These are phyloP conservation scores for Gymnoscopelus microlampas DNA, from an alignment of 2,797 vertebrate genomes.

Conservation along the genomic window DNA sequence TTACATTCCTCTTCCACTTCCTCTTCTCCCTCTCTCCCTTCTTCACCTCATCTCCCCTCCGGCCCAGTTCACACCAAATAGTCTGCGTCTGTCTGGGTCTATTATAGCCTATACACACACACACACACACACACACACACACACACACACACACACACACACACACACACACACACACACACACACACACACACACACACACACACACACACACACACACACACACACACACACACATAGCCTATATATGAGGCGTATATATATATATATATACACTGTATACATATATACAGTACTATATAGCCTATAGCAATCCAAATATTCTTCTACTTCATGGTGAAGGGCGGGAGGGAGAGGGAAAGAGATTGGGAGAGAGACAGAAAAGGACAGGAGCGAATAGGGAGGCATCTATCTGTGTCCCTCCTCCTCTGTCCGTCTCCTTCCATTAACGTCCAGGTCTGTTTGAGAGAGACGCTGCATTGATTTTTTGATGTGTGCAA, in stretches of 20 bases:
- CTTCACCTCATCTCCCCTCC: background rate
- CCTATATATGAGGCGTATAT: no score
- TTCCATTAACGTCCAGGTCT: conserved; percentile 65
- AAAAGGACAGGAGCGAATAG: conserved; percentile 9
- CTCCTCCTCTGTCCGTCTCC: conserved; percentile 55
- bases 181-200: no score
- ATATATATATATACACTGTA: no score
- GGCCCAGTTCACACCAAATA: no score
- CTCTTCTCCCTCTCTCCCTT: background rate
- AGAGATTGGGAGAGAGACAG: conserved; percentile 26
- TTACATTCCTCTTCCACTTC: conserved; percentile 27
- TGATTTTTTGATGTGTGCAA: conserved; percentile 68
- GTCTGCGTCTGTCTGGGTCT: background rate
- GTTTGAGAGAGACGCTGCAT: conserved; percentile 68
- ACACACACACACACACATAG: no score
- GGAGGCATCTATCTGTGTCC: conserved; percentile 46
- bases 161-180: no score
- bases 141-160: no score
- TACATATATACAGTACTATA: no score
- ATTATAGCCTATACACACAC: background rate
- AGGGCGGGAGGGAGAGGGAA: conserved; percentile 22
- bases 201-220: no score
- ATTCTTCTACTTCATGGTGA: conserved; percentile 8
- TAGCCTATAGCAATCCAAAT: conserved; percentile 20
- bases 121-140: background rate